phyloP scores from a whole-genome alignment of 2,113 vertebrate species.

The Heloderma charlesbogerti region DNA sequence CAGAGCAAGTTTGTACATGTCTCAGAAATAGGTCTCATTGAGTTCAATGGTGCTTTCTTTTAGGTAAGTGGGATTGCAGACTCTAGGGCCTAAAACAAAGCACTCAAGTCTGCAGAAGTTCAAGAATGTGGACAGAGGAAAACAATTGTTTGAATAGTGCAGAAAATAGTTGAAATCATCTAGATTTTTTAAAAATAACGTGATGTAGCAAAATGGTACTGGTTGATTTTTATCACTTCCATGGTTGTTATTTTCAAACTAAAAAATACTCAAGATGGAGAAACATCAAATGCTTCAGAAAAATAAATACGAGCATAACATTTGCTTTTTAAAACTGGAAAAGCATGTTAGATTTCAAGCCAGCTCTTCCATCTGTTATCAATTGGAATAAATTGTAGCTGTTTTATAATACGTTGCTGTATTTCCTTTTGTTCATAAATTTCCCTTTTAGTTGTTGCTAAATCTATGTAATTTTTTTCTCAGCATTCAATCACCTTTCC shows the following conservation, averaged over 20 bases:
- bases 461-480: neutral
- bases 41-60: too few relatives aligned
- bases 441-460: neutral
- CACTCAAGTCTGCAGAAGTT: neutral
- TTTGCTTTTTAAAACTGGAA: neutral
- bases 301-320: neutral
- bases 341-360: neutral
- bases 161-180: neutral
- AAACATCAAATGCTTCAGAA: neutral
- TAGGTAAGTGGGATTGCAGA: too few relatives aligned
- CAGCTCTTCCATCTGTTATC: neutral
- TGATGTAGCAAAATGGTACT: neutral
- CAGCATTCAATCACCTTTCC: neutral
- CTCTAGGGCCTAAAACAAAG: neutral
- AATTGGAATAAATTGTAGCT: neutral
- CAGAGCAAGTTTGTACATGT: too few relatives aligned
- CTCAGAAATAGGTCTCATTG: too few relatives aligned
- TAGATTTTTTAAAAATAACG: neutral
- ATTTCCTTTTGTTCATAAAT: neutral
- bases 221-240: neutral
- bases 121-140: neutral
- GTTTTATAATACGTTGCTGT: neutral
- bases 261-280: constrained; percentile 1
- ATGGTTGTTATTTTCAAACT: neutral
- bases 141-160: neutral